Percentiles rank a stretch among this genome's conserved stretches.
These are phyloP conservation scores for Pollachius pollachius DNA, from an alignment of 2,113 vertebrate species.

Conservation along the genomic window DNA sequence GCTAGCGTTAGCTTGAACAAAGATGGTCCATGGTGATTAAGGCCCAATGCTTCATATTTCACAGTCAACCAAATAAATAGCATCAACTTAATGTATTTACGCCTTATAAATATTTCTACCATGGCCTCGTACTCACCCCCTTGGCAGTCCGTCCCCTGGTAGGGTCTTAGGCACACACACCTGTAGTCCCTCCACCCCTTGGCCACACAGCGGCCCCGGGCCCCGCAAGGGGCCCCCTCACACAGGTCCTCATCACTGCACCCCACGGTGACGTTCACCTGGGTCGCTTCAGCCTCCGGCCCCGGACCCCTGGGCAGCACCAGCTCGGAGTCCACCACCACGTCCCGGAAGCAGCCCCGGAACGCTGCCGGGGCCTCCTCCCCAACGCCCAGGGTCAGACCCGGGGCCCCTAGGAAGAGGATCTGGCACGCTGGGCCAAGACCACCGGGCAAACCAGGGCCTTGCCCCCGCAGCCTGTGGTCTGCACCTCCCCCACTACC, in stretches of 20 bases:
- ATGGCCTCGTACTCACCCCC: constrained; percentile 74
- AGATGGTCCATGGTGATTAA: too few species aligned
- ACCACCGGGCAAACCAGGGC: constrained; percentile 50
- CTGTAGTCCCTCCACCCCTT: constrained; percentile 79
- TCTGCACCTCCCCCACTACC: too few species aligned
- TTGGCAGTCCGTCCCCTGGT: constrained; percentile 72
- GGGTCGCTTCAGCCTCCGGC: constrained; percentile 37
- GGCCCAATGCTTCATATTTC: too few species aligned
- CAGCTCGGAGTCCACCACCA: constrained; percentile 73
- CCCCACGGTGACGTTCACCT: constrained; percentile 76
- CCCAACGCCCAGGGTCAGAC: constrained; percentile 37
- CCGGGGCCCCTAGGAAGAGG: constrained; percentile 76
- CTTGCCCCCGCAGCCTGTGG: constrained; percentile 30
- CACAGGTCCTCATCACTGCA: constrained; percentile 82
- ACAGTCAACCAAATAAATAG: too few species aligned
- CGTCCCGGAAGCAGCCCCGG: constrained; percentile 88
- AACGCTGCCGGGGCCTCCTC: constrained; percentile 68
- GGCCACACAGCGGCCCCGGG: constrained; percentile 82
- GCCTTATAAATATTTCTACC: too few species aligned
- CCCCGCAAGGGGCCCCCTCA: constrained; percentile 79
- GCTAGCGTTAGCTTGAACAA: too few species aligned
- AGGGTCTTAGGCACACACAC: constrained; percentile 85
- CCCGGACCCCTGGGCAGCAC: constrained; percentile 63
- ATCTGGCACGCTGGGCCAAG: constrained; percentile 45
- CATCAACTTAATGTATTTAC: too few species aligned